These are phyloP conservation scores for Pipistrellus nathusii DNA, from an alignment of 2,797 vertebrate species.

Conservation along the genomic window DNA sequence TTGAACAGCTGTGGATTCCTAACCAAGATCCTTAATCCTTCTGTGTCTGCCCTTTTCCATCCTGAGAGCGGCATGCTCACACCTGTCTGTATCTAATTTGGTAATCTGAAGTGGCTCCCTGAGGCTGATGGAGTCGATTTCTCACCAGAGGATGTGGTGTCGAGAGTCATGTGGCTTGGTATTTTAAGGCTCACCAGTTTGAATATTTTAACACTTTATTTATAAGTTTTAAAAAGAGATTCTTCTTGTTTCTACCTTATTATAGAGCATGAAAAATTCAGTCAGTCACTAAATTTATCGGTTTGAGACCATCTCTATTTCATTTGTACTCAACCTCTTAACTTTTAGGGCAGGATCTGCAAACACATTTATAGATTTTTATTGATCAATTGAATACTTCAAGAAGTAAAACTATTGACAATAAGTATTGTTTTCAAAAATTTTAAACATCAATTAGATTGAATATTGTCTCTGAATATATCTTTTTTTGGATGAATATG, in stretches of 20 bases:
- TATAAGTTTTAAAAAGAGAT: constrained; percentile 44
- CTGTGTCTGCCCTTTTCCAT: constrained; percentile 56
- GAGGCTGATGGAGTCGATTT: constrained; percentile 32
- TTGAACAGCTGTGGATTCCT: constrained; percentile 73
- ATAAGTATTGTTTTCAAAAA: not conserved
- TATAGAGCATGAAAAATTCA: not conserved
- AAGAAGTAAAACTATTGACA: not conserved
- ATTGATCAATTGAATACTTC: not conserved
- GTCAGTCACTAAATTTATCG: constrained; percentile 36
- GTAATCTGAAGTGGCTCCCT: constrained; percentile 62
- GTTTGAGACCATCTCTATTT: not conserved
- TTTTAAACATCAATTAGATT: constrained; percentile 1
- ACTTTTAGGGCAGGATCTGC: not conserved
- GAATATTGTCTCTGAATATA: not conserved
- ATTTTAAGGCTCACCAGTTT: constrained; percentile 66
- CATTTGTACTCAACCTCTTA: not conserved
- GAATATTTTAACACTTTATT: constrained; percentile 60
- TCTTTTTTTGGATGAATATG: not conserved
- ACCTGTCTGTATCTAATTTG: constrained; percentile 79
- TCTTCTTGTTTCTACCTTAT: constrained; percentile 40
- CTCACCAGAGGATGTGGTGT: not conserved
- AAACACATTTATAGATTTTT: constrained; percentile 3
- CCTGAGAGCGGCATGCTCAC: constrained; percentile 33
- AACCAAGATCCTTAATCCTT: constrained; percentile 57
- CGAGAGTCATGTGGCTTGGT: constrained; percentile 21